phyloP scores from a whole-genome alignment of 2,797 vertebrate genomes.

The Aratinga solstitialis region DNA sequence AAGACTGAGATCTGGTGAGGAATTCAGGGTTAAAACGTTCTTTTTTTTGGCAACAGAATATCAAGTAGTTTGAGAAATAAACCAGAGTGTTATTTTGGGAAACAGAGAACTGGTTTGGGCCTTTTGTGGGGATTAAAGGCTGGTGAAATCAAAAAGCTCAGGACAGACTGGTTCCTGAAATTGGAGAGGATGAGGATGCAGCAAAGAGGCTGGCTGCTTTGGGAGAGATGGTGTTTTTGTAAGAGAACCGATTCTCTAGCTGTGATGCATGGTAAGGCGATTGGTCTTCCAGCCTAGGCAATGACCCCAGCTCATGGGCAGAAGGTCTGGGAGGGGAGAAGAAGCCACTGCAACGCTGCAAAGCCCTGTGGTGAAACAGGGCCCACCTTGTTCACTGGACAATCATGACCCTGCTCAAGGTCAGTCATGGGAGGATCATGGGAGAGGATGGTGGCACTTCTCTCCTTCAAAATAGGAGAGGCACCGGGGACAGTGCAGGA shows the following conservation, averaged over 20 bases:
- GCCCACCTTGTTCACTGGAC: slow-evolving; percentile 7
- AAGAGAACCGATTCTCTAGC: not conserved
- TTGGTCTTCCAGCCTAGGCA: slow-evolving; percentile 25
- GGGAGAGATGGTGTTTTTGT: not conserved
- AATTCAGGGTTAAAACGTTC: not conserved
- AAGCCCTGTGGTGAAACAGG: slow-evolving; percentile 8
- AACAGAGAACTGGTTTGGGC: slow-evolving; percentile 14
- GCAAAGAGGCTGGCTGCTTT: not conserved
- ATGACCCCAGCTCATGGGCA: not conserved
- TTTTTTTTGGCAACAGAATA: not conserved
- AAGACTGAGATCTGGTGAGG: not conserved
- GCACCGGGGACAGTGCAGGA: slow-evolving; percentile 18
- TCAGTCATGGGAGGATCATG: slow-evolving; percentile 25
- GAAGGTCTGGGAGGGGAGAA: not conserved
- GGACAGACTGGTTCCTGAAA: slow-evolving; percentile 2
- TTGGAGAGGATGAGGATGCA: not conserved
- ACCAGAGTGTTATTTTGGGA: not conserved
- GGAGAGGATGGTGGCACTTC: slow-evolving; percentile 15
- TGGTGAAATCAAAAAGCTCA: slow-evolving; percentile 17
- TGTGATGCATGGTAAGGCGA: slow-evolving; percentile 44
- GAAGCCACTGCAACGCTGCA: slow-evolving; percentile 19
- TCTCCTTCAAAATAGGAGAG: slow-evolving; percentile 48
- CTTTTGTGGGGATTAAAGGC: slow-evolving; percentile 11
- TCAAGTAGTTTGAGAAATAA: not conserved
- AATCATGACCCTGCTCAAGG: slow-evolving; percentile 20